Conservation (phyloP, 2,797 vertebrate species). For the Apogon talboti region DNA sequence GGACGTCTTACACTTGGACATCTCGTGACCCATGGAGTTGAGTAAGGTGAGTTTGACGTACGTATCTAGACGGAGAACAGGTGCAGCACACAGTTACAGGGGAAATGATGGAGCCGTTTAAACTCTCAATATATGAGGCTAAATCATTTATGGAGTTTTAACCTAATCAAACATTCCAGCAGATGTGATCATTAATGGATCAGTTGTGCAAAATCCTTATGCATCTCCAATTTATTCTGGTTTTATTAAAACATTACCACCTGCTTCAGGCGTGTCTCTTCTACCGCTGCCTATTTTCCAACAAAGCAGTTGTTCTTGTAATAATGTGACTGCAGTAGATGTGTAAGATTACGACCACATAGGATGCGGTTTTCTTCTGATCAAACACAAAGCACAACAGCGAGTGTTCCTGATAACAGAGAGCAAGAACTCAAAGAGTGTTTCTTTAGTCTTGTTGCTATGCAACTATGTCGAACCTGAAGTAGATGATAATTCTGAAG, state of each 20-base stretch:
- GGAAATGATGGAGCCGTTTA: neutral
- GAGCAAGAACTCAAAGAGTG: constrained; percentile 49
- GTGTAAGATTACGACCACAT: constrained; percentile 45
- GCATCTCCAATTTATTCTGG: constrained; percentile 11
- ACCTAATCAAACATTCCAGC: neutral
- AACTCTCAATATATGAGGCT: neutral
- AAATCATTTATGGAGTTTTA: constrained; percentile 1
- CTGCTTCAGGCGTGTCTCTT: constrained; percentile 46
- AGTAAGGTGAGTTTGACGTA: constrained; percentile 96
- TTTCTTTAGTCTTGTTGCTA: constrained; percentile 73
- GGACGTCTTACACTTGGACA: constrained; percentile 99
- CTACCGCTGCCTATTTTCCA: constrained; percentile 37
- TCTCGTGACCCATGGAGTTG: constrained; percentile 99
- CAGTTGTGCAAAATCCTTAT: constrained; percentile 68
- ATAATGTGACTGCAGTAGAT: constrained; percentile 34
- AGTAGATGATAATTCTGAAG: constrained; percentile 38
- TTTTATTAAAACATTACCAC: constrained; percentile 10
- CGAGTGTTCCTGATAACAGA: constrained; percentile 51
- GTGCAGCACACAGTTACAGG: constrained; percentile 49
- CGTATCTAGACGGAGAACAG: constrained; percentile 86
- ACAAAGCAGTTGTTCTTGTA: constrained; percentile 31
- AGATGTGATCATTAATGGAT: neutral
- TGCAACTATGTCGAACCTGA: constrained; percentile 70
- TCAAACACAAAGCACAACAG: constrained; percentile 63
- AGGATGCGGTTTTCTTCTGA: constrained; percentile 58